These are phyloP conservation scores for Notoglanidium macrostoma DNA, from an alignment of 2,797 vertebrate species.

Conservation along the genomic window DNA sequence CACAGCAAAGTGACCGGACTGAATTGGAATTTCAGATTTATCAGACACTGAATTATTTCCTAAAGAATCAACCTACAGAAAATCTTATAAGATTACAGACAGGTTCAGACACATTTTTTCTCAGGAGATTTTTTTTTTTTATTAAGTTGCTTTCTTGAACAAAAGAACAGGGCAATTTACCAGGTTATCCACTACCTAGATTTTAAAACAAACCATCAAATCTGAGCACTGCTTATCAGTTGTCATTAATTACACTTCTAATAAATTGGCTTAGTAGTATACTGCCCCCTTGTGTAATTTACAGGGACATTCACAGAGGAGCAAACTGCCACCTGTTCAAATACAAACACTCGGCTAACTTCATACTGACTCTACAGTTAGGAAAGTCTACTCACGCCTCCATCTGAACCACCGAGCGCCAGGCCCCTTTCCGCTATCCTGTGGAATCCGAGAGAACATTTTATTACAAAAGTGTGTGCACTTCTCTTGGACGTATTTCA, in stretches of 20 bases:
- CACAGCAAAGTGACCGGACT: background rate
- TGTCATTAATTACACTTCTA: background rate
- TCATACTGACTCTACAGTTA: constrained; percentile 1
- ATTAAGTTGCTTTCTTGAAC: background rate
- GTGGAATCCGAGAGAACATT: constrained; percentile 50
- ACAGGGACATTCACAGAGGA: background rate
- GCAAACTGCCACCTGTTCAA: background rate
- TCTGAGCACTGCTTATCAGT: background rate
- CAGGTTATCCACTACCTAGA: background rate
- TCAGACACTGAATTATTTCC: background rate
- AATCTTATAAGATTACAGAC: background rate
- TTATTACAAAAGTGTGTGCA: background rate
- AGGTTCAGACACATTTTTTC: background rate
- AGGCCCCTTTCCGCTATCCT: constrained; percentile 93
- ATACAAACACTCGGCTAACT: background rate
- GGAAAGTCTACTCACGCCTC: constrained; percentile 81
- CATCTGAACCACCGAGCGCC: constrained; percentile 90
- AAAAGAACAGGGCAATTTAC: background rate
- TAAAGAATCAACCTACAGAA: background rate
- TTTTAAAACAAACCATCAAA: background rate
- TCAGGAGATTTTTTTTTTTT: background rate
- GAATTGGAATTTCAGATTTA: background rate
- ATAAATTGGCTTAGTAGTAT: constrained; percentile 27
- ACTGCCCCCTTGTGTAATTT: constrained; percentile 65
- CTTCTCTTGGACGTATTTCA: background rate